phyloP scores from a whole-genome alignment of 35 echinoderm and acorn worm genomes.

The Anneissia japonica region DNA sequence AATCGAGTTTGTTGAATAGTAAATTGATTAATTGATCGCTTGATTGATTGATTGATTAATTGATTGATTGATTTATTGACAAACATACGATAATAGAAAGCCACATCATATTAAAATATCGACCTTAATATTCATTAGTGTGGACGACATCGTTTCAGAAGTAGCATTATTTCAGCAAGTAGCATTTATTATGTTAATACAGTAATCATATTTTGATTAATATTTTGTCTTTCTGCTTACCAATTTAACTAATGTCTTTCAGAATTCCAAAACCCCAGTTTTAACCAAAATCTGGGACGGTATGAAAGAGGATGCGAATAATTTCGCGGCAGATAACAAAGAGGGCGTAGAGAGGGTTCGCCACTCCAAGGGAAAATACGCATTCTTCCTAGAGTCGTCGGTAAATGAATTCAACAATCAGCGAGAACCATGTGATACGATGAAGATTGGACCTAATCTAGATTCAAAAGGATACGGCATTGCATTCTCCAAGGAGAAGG shows the following conservation, averaged over 20 bases:
- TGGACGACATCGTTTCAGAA: not conserved
- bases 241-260: no score
- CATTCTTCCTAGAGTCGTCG: conserved; percentile 83
- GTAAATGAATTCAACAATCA: conserved; percentile 67
- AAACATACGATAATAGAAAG: no score
- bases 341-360: conserved; percentile 62
- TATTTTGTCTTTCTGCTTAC: no score
- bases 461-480: conserved; percentile 87
- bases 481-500: conserved; percentile 60
- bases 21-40: no score
- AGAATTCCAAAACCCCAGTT: conserved; percentile 61
- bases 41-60: no score
- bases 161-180: not conserved
- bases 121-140: not conserved
- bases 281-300: conserved; percentile 84
- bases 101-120: no score
- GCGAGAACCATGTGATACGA: conserved; percentile 69
- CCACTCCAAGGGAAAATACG: conserved; percentile 64
- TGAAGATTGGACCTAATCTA: conserved; percentile 52
- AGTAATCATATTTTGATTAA: no score
- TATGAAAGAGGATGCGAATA: conserved; percentile 57
- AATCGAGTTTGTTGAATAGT: no score
- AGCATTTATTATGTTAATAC: not conserved
- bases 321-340: conserved; percentile 32
- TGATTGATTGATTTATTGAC: no score